These are phyloP conservation scores for Deroptyus accipitrinus DNA, from an alignment of 2,113 vertebrate genomes.

Conservation along the genomic window DNA sequence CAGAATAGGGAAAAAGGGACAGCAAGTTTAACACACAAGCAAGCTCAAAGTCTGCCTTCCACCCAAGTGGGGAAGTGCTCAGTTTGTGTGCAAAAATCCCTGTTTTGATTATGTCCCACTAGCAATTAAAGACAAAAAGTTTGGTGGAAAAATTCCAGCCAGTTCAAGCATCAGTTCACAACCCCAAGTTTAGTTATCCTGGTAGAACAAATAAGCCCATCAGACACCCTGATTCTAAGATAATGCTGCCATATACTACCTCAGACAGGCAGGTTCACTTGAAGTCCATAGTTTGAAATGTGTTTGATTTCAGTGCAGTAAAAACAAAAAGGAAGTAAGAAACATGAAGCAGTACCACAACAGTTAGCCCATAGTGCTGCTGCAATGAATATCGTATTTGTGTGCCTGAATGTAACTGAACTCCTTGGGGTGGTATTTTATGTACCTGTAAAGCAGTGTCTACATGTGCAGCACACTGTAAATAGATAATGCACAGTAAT, in stretches of 20 bases:
- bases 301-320: constrained; percentile 26
- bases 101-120: background rate
- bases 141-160: background rate
- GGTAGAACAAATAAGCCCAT: background rate
- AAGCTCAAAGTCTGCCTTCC: background rate
- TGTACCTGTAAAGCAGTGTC: constrained; percentile 55
- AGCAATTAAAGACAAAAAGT: background rate
- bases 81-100: background rate
- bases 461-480: constrained; percentile 33
- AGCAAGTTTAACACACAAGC: background rate
- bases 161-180: background rate
- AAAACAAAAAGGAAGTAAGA: constrained; percentile 33
- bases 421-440: constrained; percentile 31
- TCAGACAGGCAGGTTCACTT: constrained; percentile 2
- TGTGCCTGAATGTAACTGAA: background rate
- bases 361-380: background rate
- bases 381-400: constrained; percentile 24
- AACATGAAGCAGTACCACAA: background rate
- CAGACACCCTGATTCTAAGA: background rate
- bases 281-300: background rate
- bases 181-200: background rate
- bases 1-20: background rate
- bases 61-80: background rate
- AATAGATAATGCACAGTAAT: constrained; percentile 54
- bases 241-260: background rate